Conservation (phyloP, 2,113 vertebrate species). For the Cryptotis parvus region DNA sequence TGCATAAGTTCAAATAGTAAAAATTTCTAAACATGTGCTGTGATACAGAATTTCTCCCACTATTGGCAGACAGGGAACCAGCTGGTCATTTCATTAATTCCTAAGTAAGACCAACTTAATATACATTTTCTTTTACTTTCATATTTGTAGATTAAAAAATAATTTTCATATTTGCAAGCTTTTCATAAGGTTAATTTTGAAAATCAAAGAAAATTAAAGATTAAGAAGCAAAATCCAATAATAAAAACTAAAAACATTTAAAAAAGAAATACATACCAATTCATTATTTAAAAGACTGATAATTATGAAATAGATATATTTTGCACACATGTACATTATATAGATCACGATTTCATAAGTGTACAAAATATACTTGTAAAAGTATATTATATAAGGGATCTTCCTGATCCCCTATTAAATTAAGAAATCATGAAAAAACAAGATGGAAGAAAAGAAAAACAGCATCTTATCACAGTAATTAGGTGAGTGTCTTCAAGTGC, state of each 20-base stretch:
- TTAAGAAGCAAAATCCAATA: conserved; percentile 20
- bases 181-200: conserved; percentile 12
- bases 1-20: conserved; percentile 51
- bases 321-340: too few relatives aligned
- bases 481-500: background rate
- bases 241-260: conserved; percentile 30
- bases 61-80: background rate
- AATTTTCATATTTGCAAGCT: conserved; percentile 11
- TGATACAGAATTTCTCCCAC: conserved; percentile 17
- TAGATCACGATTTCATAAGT: too few relatives aligned
- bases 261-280: background rate
- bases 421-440: conserved; percentile 52
- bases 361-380: too few relatives aligned
- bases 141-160: background rate
- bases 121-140: conserved; percentile 11
- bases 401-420: background rate
- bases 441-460: background rate
- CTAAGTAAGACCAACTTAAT: background rate
- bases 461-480: background rate
- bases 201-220: conserved; percentile 42
- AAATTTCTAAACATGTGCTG: background rate
- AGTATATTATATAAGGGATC: too few relatives aligned
- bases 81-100: background rate
- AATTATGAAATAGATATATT: background rate
- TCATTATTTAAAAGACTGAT: background rate